These are phyloP conservation scores for Erythrolamprus reginae DNA, from an alignment of 2,113 vertebrate genomes.

Conservation along the genomic window DNA sequence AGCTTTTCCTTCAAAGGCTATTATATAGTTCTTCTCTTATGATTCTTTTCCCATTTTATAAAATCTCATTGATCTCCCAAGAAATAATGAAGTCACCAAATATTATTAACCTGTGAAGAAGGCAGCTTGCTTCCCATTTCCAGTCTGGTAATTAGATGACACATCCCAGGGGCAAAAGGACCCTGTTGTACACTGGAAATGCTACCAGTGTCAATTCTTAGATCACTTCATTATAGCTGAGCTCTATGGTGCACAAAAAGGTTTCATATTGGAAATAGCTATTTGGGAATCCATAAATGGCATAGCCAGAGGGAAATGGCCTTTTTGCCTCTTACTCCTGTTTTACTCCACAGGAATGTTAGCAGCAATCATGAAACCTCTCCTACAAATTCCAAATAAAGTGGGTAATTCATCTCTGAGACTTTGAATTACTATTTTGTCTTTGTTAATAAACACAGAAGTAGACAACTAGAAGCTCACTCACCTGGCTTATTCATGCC, in stretches of 20 bases:
- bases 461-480: not conserved
- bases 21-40: not conserved
- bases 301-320: not conserved
- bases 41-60: conserved; percentile 9
- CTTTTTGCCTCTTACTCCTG: not conserved
- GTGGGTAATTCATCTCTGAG: not conserved
- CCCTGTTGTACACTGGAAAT: conserved; percentile 1
- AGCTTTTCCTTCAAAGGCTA: not conserved
- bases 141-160: conserved; percentile 21
- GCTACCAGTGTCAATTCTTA: conserved; percentile 3
- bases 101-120: conserved; percentile 29
- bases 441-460: not conserved
- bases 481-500: not conserved
- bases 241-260: not conserved
- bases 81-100: conserved; percentile 33
- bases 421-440: not conserved
- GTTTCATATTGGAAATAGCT: not conserved
- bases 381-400: not conserved
- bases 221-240: conserved; percentile 25
- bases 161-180: conserved; percentile 16
- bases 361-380: not conserved
- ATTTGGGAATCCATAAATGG: not conserved
- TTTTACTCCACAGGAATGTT: not conserved
- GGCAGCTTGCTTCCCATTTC: conserved; percentile 8
- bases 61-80: conserved; percentile 24